Conservation (phyloP, 2,888 invertebrate species). For the Meliscaeva auricollis region DNA sequence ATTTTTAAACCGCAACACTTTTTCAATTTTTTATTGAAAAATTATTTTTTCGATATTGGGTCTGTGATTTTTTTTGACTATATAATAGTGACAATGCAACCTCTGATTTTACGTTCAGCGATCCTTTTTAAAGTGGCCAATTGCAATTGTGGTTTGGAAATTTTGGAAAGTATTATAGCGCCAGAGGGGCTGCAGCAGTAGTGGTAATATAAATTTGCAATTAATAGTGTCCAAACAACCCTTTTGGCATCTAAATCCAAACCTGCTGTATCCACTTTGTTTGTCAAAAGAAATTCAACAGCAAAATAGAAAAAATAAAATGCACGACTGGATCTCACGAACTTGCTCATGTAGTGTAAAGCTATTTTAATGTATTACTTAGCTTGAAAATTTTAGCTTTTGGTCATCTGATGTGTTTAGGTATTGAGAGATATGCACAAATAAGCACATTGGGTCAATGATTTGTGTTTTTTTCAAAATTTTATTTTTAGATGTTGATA, state of each 20-base stretch:
- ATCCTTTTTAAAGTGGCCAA: slow-evolving; percentile 9
- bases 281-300: slow-evolving; percentile 10
- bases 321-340: no score
- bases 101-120: slow-evolving; percentile 7
- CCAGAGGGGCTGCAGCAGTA: neutral
- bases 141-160: slow-evolving; percentile 59
- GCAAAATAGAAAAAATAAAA: neutral
- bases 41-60: no score
- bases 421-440: no score
- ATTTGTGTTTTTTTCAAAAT: no score
- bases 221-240: slow-evolving; percentile 47
- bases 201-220: slow-evolving; percentile 62
- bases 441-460: no score
- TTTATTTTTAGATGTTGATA: no score
- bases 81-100: slow-evolving; percentile 28
- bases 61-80: neutral
- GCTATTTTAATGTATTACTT: no score
- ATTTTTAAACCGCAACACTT: no score
- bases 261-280: neutral
- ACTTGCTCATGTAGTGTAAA: no score
- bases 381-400: no score
- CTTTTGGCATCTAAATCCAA: slow-evolving; percentile 9
- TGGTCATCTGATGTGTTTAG: no score
- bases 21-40: no score
- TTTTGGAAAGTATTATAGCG: neutral